These are phyloP conservation scores for Erythrocebus patas DNA, from an alignment of 2,113 vertebrate genomes.

Conservation along the genomic window DNA sequence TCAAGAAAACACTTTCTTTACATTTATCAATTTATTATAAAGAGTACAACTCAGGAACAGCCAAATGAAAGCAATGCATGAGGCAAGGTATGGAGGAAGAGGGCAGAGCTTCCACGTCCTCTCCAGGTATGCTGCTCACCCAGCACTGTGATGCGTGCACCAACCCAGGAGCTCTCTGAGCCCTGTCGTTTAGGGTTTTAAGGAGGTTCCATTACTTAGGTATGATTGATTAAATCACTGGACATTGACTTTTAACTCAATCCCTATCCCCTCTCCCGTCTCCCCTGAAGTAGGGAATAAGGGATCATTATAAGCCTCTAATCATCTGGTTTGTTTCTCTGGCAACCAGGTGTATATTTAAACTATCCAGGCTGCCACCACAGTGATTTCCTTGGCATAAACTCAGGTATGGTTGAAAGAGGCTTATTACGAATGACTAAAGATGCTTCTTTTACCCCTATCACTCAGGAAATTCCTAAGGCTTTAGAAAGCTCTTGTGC, in stretches of 20 bases:
- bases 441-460: background rate
- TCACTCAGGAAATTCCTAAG: background rate
- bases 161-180: background rate
- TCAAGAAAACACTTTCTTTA: background rate
- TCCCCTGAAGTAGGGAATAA: background rate
- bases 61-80: background rate
- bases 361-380: background rate
- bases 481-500: background rate
- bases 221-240: background rate
- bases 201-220: background rate
- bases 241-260: background rate
- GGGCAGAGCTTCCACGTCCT: background rate
- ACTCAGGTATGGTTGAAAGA: background rate
- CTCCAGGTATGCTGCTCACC: accelerated
- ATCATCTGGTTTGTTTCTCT: background rate
- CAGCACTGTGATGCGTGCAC: too few species aligned
- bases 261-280: background rate
- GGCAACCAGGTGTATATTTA: background rate
- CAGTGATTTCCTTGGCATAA: background rate
- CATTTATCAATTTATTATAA: background rate
- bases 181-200: background rate
- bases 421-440: background rate
- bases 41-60: background rate
- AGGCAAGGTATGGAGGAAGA: too few species aligned
- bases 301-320: accelerated